These are phyloP conservation scores for Coenobita brevimanus DNA, from an alignment of 1,140 invertebrate genomes.

Conservation along the genomic window DNA sequence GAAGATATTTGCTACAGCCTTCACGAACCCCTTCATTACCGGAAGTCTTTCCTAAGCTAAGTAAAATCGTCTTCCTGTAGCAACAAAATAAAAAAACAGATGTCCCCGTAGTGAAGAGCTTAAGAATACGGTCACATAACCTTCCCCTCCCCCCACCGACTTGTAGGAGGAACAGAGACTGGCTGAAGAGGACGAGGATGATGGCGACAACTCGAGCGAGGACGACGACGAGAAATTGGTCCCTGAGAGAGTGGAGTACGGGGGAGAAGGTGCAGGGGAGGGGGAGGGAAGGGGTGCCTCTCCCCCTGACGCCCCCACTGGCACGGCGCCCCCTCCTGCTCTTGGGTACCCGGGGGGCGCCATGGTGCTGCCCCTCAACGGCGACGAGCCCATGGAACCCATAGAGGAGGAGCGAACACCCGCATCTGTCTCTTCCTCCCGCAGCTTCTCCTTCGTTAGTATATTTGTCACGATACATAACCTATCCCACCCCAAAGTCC, in stretches of 20 bases:
- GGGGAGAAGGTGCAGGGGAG: not conserved
- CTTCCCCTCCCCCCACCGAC: not conserved
- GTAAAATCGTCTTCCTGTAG: too few species aligned
- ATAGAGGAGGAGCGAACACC: constrained; percentile 60
- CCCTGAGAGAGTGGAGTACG: not conserved
- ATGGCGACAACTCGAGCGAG: not conserved
- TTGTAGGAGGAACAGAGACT: constrained; percentile 46
- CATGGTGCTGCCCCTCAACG: constrained; percentile 50
- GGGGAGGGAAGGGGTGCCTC: not conserved
- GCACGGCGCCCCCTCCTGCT: not conserved
- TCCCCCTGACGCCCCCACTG: not conserved
- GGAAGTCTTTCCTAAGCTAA: too few species aligned
- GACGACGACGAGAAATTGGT: not conserved
- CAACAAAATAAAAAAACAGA: too few species aligned
- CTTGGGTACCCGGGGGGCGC: not conserved
- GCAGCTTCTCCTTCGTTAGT: constrained; percentile 61
- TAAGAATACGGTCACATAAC: too few species aligned
- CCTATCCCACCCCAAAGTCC: too few species aligned
- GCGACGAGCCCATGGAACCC: constrained; percentile 53
- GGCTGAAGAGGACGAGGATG: constrained; percentile 20
- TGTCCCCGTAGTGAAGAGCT: too few species aligned
- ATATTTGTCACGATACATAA: too few species aligned
- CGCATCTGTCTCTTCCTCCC: constrained; percentile 54
- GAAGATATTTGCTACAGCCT: too few species aligned
- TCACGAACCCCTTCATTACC: too few species aligned